Evolutionary conservation across 2,888 invertebrate genomes (phyloP), one percentile per base, ranked within the genome.

Genomic region (Muscina levida): DNA sequence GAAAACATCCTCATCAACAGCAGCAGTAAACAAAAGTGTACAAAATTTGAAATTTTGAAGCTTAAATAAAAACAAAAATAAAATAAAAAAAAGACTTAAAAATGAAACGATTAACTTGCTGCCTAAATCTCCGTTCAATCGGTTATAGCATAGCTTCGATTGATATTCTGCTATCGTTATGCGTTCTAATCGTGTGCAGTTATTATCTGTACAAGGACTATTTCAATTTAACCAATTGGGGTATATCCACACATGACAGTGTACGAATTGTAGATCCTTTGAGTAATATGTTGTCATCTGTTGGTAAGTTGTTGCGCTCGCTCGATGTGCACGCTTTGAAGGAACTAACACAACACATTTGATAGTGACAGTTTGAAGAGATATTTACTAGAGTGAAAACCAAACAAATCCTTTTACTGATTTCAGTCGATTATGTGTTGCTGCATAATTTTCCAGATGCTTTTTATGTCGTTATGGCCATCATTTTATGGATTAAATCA

Each of bases 371-470:
- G 1, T 22, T 51, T 51, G 5, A 51, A 51, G 19, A 17, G 10
- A 2, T 44, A 13, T 17, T 22, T 4, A 51, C 51, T 51, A 1
- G n/a, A 13, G 46, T 15, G 5, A 5, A 44, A 44, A 44, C 2
- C 1, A 13, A n/a, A n/a, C 24, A 31, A 26, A 57, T 39, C 19
- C 10, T 15, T 71, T 17, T 37, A 24, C 19, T 26, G 71, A n/a
- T 80, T 84, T 1, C 39, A 88, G 88, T 88, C 76, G 86, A 88
- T 74, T 88, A 88, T 83, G 85, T 88, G 11, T 82, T 88, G 76
- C 85, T 88, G 19, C 86, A 88, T 82, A 87, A 88, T 77, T 88
- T 88, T 77, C 88, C 88, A 0, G 87, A 87, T 72, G 88, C 88
- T 1, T 88, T 88, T 71, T 88, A 88, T 73, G 87, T 88, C 86